Percentiles rank a stretch among this genome's conserved stretches.
Conservation (phyloP, 2,797 vertebrate species). For the Catostomus latipinnis region DNA sequence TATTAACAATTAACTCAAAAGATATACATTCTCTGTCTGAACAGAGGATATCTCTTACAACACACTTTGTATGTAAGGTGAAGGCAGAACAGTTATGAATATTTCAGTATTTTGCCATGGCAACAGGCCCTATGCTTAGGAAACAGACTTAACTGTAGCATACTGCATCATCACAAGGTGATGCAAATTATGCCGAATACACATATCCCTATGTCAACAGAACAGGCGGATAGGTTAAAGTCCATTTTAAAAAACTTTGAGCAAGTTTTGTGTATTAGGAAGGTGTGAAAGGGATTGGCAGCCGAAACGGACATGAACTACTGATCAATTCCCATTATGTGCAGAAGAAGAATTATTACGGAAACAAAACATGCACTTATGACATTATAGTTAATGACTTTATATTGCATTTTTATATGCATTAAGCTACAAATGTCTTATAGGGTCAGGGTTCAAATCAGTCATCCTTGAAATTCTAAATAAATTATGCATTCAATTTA, state of each 20-base stretch:
- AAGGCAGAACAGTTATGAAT: conserved; percentile 70
- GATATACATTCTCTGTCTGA: neutral
- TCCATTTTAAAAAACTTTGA: conserved; percentile 74
- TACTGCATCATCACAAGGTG: conserved; percentile 68
- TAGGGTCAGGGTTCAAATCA: neutral
- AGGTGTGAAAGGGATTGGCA: neutral
- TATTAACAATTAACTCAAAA: neutral
- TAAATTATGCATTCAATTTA: neutral
- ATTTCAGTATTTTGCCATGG: conserved; percentile 81
- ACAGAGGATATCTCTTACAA: conserved; percentile 43
- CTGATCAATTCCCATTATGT: neutral
- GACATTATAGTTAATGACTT: neutral
- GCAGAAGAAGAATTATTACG: conserved; percentile 1
- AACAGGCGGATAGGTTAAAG: conserved; percentile 74
- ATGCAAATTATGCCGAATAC: conserved; percentile 78
- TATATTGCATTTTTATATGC: neutral
- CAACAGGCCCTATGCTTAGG: conserved; percentile 77
- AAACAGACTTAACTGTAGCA: conserved; percentile 72
- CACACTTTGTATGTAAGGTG: conserved; percentile 66
- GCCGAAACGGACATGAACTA: neutral
- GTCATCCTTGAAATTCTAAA: neutral
- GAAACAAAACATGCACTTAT: neutral
- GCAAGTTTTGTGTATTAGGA: conserved; percentile 19
- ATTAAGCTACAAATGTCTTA: neutral
- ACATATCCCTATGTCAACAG: conserved; percentile 74